Evolutionary conservation across 2,113 vertebrate genomes (phyloP).

Genomic region (Ardeotis arabs): DNA sequence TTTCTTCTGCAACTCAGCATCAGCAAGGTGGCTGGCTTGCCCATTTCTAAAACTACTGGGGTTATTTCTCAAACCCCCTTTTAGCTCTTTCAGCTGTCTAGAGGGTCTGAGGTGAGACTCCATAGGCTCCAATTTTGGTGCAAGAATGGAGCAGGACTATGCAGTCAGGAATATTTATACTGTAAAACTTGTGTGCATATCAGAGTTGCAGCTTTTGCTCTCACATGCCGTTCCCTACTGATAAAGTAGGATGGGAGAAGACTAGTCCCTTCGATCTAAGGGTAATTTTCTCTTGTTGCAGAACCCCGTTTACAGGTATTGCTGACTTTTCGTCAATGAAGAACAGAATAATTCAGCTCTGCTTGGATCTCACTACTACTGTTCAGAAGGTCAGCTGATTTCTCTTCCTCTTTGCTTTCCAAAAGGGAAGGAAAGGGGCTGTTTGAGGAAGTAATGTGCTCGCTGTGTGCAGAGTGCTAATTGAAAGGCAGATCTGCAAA

Average conservation of each 20-base stretch:
- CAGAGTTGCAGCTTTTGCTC: neutral
- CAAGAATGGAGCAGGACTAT: neutral
- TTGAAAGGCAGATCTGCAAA: neutral
- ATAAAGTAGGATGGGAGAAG: neutral
- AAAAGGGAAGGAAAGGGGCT: neutral
- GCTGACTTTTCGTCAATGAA: constrained; percentile 94
- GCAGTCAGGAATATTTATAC: neutral
- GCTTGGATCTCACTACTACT: constrained; percentile 94
- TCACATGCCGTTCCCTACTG: neutral
- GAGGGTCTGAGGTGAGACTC: neutral
- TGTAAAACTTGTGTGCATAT: neutral
- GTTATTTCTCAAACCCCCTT: neutral
- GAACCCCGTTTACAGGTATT: constrained; percentile 94
- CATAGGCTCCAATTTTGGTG: neutral
- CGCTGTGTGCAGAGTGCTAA: neutral
- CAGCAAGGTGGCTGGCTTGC: neutral
- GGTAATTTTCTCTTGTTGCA: constrained; percentile 68
- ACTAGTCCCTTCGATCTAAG: neutral
- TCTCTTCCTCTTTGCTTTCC: constrained; percentile 1
- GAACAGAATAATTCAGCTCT: constrained; percentile 98
- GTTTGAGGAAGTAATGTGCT: neutral
- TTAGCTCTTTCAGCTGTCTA: neutral
- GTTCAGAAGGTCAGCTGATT: constrained; percentile 92
- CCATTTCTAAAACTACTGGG: neutral
- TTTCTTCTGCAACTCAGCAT: neutral